Percentiles rank a stretch among this genome's conserved stretches.
phyloP scores from a whole-genome alignment of 2,797 vertebrate genomes.

The Rhinogobio ventralis region DNA sequence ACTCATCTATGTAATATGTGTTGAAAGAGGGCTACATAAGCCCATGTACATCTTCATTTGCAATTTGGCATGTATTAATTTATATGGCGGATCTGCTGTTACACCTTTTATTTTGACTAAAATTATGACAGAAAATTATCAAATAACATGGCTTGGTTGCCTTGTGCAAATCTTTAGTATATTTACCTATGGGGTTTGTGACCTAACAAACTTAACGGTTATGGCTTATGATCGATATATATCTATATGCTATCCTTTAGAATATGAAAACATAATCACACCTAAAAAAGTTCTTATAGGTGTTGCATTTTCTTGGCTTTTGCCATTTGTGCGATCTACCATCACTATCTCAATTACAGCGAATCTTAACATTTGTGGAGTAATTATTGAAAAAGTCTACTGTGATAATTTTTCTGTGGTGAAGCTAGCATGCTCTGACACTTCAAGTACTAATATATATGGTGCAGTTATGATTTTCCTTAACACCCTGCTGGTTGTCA shows the following conservation, averaged over 20 bases:
- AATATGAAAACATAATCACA: slow-evolving; percentile 51
- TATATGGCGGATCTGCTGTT: slow-evolving; percentile 61
- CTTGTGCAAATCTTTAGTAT: slow-evolving; percentile 47
- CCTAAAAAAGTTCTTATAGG: slow-evolving; percentile 24
- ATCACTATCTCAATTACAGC: slow-evolving; percentile 25
- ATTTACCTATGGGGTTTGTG: slow-evolving; percentile 51
- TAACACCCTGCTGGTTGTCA: slow-evolving; percentile 21
- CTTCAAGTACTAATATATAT: slow-evolving; percentile 24
- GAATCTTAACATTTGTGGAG: slow-evolving; percentile 46
- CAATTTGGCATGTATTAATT: slow-evolving; percentile 68
- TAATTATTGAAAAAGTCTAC: slow-evolving; percentile 54
- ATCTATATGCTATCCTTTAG: slow-evolving; percentile 52
- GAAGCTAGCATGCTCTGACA: slow-evolving; percentile 48
- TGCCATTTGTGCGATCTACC: slow-evolving; percentile 16
- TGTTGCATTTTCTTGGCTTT: slow-evolving; percentile 41
- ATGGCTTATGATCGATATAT: slow-evolving; percentile 59
- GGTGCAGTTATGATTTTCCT: slow-evolving; percentile 38
- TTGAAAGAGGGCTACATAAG: slow-evolving; percentile 65
- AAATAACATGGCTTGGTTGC: slow-evolving; percentile 38
- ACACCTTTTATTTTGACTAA: slow-evolving; percentile 54
- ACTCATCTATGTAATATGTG: slow-evolving; percentile 52
- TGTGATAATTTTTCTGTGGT: slow-evolving; percentile 59
- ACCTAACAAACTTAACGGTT: slow-evolving; percentile 52
- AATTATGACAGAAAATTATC: slow-evolving; percentile 38
- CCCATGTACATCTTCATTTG: slow-evolving; percentile 73